phyloP scores from a whole-genome alignment of 2,113 vertebrate genomes.

The Columbina picui region DNA sequence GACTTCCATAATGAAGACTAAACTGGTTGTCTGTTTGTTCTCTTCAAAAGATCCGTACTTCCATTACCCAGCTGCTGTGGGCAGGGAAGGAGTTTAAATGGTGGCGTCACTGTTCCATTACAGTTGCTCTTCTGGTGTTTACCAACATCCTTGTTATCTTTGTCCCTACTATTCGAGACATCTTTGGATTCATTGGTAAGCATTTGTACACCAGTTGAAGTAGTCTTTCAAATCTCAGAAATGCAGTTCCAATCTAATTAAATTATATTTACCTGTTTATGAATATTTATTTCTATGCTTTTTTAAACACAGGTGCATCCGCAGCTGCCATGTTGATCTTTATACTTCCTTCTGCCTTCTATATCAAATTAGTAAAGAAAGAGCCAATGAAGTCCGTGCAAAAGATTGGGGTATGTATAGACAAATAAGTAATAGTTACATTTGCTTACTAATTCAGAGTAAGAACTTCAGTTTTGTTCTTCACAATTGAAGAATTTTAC shows the following conservation, averaged over 20 bases:
- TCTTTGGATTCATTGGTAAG: conserved; percentile 96
- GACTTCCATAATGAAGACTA: not conserved
- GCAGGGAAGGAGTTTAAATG: conserved; percentile 88
- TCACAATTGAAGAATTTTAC: not conserved
- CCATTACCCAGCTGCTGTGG: conserved; percentile 88
- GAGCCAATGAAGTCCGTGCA: conserved; percentile 92
- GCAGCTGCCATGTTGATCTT: conserved; percentile 97
- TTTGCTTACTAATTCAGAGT: not conserved
- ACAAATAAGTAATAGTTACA: not conserved
- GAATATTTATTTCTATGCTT: not conserved
- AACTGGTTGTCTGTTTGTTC: not conserved
- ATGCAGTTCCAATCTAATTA: not conserved
- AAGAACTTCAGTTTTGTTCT: not conserved
- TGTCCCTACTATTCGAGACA: conserved; percentile 92
- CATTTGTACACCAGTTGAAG: not conserved
- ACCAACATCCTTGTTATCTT: conserved; percentile 93
- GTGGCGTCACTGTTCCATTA: conserved; percentile 81
- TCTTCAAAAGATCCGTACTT: conserved; percentile 88
- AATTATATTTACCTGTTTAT: not conserved
- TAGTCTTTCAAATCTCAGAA: not conserved
- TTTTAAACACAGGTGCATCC: conserved; percentile 84
- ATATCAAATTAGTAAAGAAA: conserved; percentile 96
- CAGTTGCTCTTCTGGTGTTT: conserved; percentile 74
- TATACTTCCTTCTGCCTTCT: conserved; percentile 97
- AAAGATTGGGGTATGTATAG: conserved; percentile 91